Conservation (phyloP, 2,888 invertebrate genomes). For the Xanthostigma xanthostigma region DNA sequence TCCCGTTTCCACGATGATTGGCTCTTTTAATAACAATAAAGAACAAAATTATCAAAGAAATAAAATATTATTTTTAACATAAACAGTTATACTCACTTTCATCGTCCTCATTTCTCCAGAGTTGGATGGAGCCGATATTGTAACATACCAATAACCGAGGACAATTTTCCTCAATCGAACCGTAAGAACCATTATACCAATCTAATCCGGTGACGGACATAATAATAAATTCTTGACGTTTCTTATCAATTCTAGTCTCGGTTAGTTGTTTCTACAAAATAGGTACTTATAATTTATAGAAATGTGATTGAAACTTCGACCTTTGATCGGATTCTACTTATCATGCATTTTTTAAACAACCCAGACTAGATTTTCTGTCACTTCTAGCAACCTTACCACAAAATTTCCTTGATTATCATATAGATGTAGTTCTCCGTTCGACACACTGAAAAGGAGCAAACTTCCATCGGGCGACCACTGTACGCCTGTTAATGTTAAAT, state of each 20-base stretch:
- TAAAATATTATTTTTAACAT: slow-evolving; percentile 1
- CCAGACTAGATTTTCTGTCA: too few relatives aligned
- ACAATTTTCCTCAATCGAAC: slow-evolving; percentile 46
- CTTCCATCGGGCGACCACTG: slow-evolving; percentile 96
- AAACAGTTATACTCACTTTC: slow-evolving; percentile 39
- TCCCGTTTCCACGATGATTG: slow-evolving; percentile 67
- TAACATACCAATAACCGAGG: slow-evolving; percentile 79
- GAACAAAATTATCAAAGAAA: neutral
- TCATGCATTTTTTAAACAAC: too few relatives aligned
- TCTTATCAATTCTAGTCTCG: neutral
- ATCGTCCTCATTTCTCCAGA: slow-evolving; percentile 84
- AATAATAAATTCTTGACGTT: too few relatives aligned
- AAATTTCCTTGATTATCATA: slow-evolving; percentile 88
- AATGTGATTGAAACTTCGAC: too few relatives aligned
- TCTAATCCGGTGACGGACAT: slow-evolving; percentile 47
- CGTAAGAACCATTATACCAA: slow-evolving; percentile 74
- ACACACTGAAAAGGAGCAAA: slow-evolving; percentile 74
- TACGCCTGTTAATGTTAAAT: slow-evolving; percentile 63
- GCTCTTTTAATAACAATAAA: slow-evolving; percentile 38
- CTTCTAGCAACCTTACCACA: slow-evolving; percentile 31
- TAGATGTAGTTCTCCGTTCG: slow-evolving; percentile 83
- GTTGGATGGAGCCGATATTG: slow-evolving; percentile 69
- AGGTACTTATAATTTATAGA: neutral
- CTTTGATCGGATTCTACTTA: too few relatives aligned
- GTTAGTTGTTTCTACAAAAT: neutral